These are phyloP conservation scores for Pteruthius melanotis DNA, from an alignment of 2,113 vertebrate genomes.

Conservation along the genomic window DNA sequence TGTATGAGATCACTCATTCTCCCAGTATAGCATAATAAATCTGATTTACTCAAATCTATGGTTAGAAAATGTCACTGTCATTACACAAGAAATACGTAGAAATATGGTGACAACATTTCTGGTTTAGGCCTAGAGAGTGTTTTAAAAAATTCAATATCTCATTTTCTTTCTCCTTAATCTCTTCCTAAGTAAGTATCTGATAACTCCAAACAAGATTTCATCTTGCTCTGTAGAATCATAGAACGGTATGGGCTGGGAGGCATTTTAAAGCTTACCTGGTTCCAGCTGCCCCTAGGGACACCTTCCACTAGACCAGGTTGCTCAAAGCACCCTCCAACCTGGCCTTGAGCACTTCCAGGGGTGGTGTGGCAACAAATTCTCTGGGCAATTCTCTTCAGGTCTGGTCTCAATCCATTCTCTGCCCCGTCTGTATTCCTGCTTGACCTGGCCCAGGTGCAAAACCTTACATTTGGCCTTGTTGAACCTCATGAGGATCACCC, in stretches of 20 bases:
- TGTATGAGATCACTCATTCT: not conserved
- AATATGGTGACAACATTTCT: not conserved
- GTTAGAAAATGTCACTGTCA: not conserved
- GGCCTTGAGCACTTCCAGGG: not conserved
- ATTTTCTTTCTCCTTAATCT: not conserved
- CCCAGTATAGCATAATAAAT: not conserved
- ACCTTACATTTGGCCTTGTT: not conserved
- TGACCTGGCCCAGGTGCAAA: not conserved
- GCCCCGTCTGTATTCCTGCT: not conserved
- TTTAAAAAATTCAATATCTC: not conserved
- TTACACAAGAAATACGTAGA: not conserved
- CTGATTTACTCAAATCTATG: not conserved
- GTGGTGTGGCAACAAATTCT: not conserved
- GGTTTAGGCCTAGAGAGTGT: not conserved
- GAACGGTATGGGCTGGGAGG: fast-evolving
- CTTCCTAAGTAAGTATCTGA: not conserved
- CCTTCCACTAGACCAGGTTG: not conserved
- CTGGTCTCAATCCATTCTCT: not conserved
- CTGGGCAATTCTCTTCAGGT: not conserved
- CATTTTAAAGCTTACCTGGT: not conserved
- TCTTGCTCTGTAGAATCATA: not conserved
- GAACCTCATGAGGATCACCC: not conserved
- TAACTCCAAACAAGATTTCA: not conserved
- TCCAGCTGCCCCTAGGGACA: not conserved
- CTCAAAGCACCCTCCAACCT: not conserved